Conservation (phyloP, 2,888 invertebrate genomes). For the Podotricha telesiphe region DNA sequence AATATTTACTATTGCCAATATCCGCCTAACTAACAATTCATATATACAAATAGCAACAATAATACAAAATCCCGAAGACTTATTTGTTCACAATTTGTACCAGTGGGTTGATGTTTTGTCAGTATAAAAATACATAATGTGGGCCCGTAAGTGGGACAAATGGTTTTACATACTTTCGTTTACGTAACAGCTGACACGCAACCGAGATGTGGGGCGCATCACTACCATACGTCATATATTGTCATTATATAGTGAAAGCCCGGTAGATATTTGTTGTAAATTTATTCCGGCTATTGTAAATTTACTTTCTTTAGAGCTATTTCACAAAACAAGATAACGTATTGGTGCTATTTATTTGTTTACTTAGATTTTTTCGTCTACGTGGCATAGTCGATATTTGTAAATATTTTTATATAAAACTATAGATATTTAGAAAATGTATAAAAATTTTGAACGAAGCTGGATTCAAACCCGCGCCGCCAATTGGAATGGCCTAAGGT, state of each 20-base stretch:
- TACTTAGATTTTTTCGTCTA: too few species aligned
- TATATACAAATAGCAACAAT: not conserved
- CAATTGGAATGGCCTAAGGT: too few species aligned
- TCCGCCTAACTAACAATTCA: too few species aligned
- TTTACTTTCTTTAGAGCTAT: too few species aligned
- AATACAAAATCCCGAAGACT: not conserved
- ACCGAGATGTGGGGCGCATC: constrained; percentile 17
- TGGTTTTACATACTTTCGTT: constrained; percentile 25
- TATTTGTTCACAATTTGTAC: constrained; percentile 14
- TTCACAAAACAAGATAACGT: too few species aligned
- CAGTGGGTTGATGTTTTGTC: constrained; percentile 6
- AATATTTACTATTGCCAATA: too few species aligned
- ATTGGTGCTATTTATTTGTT: too few species aligned
- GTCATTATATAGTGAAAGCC: not conserved
- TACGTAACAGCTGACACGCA: constrained; percentile 28
- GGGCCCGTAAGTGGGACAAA: constrained; percentile 25
- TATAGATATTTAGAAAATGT: too few species aligned
- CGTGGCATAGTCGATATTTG: too few species aligned
- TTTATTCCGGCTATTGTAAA: not conserved
- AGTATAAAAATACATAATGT: constrained; percentile 19
- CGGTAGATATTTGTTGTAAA: not conserved
- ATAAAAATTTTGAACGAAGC: too few species aligned
- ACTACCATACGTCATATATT: constrained; percentile 14
- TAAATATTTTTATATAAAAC: too few species aligned
- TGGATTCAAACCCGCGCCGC: too few species aligned